phyloP scores from a whole-genome alignment of 2,888 invertebrate genomes.

The Brachynemurus nebulosus region DNA sequence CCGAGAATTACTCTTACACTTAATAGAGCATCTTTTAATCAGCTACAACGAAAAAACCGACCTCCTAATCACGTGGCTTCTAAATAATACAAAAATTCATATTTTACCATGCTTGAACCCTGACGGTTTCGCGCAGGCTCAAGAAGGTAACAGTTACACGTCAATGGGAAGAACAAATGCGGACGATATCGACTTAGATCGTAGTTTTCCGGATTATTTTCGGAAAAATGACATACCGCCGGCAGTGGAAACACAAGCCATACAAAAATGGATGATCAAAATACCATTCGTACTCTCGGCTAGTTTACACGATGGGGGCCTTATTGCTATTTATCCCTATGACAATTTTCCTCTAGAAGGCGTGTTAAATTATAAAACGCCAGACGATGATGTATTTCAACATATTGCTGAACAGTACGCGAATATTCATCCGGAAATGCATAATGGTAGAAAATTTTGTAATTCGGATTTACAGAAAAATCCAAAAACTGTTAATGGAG shows the following conservation, averaged over 20 bases:
- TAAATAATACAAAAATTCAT: conserved; percentile 55
- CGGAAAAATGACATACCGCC: conserved; percentile 28
- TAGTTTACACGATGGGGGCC: conserved; percentile 48
- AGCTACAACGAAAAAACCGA: conserved; percentile 31
- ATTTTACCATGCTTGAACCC: conserved; percentile 64
- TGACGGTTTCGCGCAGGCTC: conserved; percentile 43
- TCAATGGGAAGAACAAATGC: conserved; percentile 25
- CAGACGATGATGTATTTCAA: conserved; percentile 49
- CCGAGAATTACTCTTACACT: conserved; percentile 47
- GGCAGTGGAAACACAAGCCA: conserved; percentile 43
- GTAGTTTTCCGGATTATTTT: conserved; percentile 49
- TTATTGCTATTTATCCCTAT: conserved; percentile 57
- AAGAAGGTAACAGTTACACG: conserved; percentile 23
- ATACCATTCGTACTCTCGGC: conserved; percentile 47
- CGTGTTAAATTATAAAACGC: conserved; percentile 24
- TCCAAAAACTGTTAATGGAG: conserved; percentile 43
- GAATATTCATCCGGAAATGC: conserved; percentile 42
- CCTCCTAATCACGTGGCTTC: conserved; percentile 37
- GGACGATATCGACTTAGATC: conserved; percentile 33
- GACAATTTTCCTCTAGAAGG: conserved; percentile 36
- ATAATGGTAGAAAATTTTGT: conserved; percentile 34
- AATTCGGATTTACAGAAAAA: too few species aligned
- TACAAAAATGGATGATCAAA: conserved; percentile 42
- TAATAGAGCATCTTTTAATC: conserved; percentile 37
- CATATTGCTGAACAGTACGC: conserved; percentile 43